Percentiles rank a stretch among this genome's conserved stretches.
These are phyloP conservation scores for Porites australiensis DNA, from an alignment of 64 coral and sea anemone genomes.

Conservation along the genomic window DNA sequence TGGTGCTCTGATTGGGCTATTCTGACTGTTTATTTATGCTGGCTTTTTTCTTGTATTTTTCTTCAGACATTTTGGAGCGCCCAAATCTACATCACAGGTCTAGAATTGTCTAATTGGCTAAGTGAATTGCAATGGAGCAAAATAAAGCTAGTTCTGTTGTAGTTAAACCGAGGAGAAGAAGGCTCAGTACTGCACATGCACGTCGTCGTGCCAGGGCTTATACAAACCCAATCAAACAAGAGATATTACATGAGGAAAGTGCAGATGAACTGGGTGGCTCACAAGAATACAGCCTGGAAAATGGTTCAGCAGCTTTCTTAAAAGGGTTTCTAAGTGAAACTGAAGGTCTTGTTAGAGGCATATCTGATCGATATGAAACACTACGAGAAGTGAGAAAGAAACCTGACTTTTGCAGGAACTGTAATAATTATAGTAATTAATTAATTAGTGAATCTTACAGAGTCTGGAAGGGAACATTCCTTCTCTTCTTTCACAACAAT, in stretches of 20 bases:
- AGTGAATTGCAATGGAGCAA: neutral
- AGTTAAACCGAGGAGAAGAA: constrained; percentile 33
- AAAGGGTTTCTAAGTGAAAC: constrained; percentile 9
- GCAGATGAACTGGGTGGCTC: constrained; percentile 45
- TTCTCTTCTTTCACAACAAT: too few species aligned
- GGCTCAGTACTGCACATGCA: constrained; percentile 69
- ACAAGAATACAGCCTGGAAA: constrained; percentile 20
- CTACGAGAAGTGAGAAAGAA: constrained; percentile 34
- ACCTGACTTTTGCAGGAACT: neutral
- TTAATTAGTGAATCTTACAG: too few species aligned
- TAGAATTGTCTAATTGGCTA: too few species aligned
- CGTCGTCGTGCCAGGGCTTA: constrained; percentile 65
- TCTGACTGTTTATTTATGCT: too few species aligned
- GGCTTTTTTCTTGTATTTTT: too few species aligned
- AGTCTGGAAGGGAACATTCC: too few species aligned
- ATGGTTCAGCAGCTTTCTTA: constrained; percentile 2
- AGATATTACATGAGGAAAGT: constrained; percentile 16
- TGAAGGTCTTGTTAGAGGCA: neutral
- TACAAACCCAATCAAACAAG: constrained; percentile 33
- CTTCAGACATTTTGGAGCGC: too few species aligned
- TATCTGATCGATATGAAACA: constrained; percentile 39
- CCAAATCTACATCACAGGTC: too few species aligned
- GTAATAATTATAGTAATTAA: too few species aligned
- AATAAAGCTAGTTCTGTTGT: constrained; percentile 5
- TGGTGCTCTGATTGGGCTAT: too few species aligned